Evolutionary conservation across 2,888 invertebrate species (phyloP), one percentile per base, ranked within the genome.

Genomic region (Romanomermis culicivorax): DNA sequence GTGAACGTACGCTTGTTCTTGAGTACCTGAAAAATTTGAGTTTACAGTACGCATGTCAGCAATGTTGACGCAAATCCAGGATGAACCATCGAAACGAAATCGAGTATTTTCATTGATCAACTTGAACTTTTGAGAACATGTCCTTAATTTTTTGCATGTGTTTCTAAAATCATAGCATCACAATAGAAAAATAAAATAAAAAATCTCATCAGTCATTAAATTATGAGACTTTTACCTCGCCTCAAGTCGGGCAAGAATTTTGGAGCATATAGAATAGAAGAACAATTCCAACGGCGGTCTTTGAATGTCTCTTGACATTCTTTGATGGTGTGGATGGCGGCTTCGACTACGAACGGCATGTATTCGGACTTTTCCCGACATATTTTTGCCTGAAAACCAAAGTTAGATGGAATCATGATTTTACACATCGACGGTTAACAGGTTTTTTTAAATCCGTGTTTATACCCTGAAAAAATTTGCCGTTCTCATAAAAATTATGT

Each of bases 1-100:
- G 70, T 84, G 82, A 26, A 84, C 83, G 69, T 81, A 83, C 0
- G 84, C 84, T 70, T 85, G 85, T 68, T 85, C 85, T 58, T 82
- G 76, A 20, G 85, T 85, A 52, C 84, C 85, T 85, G 70, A 14
- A 62, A 42, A 52, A 50, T 47, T 47, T 3, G 14, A 7, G 29
- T 7, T 24, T 29, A 50, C 51, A 26, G 4, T 7, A 26, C 23
- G 3, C 14, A 24, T 14, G 51, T 20, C 11, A 29, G 4, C 24
- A n/a, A n/a, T 20, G 26, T 29, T 7, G 20, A 14, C 48, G 23
- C 20, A 47, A 47, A 24, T n/a, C 7, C 48, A 7, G n/a, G 7
- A 23, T 7, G 23, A n/a, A 47, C n/a, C n/a, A n/a, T n/a, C n/a
- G n/a, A n/a, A n/a, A n/a, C n/a, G n/a, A n/a, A n/a, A n/a, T n/a